Evolutionary conservation across 1,140 invertebrate genomes (phyloP).

Genomic region (Sitobion miscanthi): DNA sequence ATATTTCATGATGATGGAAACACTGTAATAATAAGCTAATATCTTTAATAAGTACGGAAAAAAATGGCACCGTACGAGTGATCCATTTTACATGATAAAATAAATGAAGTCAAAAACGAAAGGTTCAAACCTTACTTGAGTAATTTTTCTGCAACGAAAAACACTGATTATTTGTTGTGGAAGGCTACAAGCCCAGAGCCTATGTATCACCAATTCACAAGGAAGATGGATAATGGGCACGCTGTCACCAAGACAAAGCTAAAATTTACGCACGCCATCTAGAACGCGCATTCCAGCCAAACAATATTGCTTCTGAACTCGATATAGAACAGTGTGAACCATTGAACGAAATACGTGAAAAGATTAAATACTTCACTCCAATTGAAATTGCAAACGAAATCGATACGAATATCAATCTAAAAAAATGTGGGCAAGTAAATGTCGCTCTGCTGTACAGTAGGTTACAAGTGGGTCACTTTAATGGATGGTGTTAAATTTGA

Average conservation of each 20-base stretch:
- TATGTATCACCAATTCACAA: background rate
- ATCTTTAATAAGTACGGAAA: no score
- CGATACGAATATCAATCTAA: no score
- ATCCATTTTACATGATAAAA: no score
- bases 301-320: background rate
- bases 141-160: background rate
- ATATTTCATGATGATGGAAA: background rate
- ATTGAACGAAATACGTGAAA: background rate
- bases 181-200: no score
- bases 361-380: background rate
- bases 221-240: background rate
- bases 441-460: no score
- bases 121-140: background rate
- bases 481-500: no score
- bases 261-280: background rate
- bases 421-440: no score
- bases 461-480: no score
- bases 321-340: background rate
- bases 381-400: background rate
- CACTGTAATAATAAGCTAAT: no score
- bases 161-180: no score
- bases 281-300: background rate
- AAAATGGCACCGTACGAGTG: background rate
- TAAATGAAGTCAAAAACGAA: background rate
- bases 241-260: background rate